Conservation (phyloP, 1,140 invertebrate genomes). For the Drosophila kurseongensis region DNA sequence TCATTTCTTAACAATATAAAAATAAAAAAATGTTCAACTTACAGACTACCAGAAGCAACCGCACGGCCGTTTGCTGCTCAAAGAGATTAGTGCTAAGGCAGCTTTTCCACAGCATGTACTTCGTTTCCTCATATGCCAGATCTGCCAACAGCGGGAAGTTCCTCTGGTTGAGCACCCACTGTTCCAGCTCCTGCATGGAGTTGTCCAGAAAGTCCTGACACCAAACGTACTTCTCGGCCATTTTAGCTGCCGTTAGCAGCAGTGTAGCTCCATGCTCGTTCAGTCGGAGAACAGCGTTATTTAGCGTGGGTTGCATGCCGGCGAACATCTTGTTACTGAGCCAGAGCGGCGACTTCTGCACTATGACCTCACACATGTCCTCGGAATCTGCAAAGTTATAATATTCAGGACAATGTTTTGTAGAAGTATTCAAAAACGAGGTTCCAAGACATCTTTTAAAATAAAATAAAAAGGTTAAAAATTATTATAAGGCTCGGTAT, state of each 20-base stretch:
- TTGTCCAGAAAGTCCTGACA: conserved; percentile 86
- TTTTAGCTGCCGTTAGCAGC: conserved; percentile 65
- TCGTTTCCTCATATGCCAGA: conserved; percentile 72
- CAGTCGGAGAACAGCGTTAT: conserved; percentile 70
- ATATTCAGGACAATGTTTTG: no score
- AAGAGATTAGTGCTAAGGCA: conserved; percentile 72
- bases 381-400: conserved; percentile 52
- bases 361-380: conserved; percentile 64
- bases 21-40: conserved; percentile 36
- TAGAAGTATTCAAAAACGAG: no score
- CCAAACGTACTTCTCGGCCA: conserved; percentile 75
- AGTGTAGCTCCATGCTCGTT: conserved; percentile 70
- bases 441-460: no score
- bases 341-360: conserved; percentile 74
- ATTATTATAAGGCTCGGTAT: no score
- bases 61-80: conserved; percentile 85
- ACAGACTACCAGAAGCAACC: conserved; percentile 82
- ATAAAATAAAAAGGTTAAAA: no score
- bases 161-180: conserved; percentile 71
- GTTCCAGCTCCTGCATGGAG: conserved; percentile 85
- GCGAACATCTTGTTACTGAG: conserved; percentile 74
- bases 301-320: conserved; percentile 80
- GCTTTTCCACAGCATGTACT: conserved; percentile 77
- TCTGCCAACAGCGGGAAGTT: conserved; percentile 74
- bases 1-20: no score